A percentile compares a stretch with the other conserved stretches of the same genome.
These are phyloP conservation scores for Cheilosia pagana DNA, from an alignment of 2,888 invertebrate species.

Conservation along the genomic window DNA sequence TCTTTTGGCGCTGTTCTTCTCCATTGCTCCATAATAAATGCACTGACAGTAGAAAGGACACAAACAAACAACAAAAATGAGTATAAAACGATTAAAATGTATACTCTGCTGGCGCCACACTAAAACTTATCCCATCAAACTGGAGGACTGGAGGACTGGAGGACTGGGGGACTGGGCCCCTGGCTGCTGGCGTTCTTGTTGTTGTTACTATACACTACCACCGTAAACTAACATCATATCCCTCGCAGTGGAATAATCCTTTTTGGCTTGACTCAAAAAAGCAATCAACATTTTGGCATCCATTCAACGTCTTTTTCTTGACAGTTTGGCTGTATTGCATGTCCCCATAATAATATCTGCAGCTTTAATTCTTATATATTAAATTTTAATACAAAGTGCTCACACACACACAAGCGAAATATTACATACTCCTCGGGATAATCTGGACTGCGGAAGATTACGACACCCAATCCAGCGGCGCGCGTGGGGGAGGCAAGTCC, in stretches of 20 bases:
- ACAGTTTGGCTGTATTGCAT: constrained; percentile 38
- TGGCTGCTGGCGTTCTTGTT: constrained; percentile 2
- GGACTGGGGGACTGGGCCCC: too few relatives aligned
- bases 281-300: constrained; percentile 69
- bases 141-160: too few relatives aligned
- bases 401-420: constrained; percentile 8
- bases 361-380: constrained; percentile 61
- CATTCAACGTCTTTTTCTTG: constrained; percentile 52
- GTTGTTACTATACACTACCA: constrained; percentile 8
- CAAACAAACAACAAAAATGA: constrained; percentile 29
- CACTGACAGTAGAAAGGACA: constrained; percentile 14
- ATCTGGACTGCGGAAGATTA: constrained; percentile 49
- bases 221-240: constrained; percentile 30
- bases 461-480: constrained; percentile 15
- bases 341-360: constrained; percentile 31
- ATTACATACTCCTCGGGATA: constrained; percentile 33
- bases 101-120: constrained; percentile 36
- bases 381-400: constrained; percentile 37
- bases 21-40: constrained; percentile 8
- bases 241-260: constrained; percentile 27
- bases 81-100: constrained; percentile 40
- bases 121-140: constrained; percentile 25
- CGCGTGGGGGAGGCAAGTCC: constrained; percentile 6
- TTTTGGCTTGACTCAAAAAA: constrained; percentile 60
- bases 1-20: constrained; percentile 21